Percentiles rank a stretch among this genome's conserved stretches.
Conservation (phyloP, 2,888 invertebrate species). For the Dryobotodes eremita region DNA sequence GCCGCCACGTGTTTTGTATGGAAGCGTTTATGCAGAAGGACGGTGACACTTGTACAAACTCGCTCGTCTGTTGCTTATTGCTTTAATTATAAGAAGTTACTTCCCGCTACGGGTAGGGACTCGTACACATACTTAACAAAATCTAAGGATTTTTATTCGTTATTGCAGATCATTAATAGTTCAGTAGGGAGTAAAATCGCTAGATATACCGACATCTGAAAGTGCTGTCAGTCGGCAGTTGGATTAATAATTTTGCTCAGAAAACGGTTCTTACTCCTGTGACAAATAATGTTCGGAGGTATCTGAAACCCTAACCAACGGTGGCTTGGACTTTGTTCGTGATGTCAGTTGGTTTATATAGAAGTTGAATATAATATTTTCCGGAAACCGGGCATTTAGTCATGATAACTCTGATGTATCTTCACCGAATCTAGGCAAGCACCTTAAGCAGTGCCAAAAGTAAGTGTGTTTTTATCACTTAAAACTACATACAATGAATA, state of each 20-base stretch:
- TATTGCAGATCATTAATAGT: not conserved
- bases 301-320: not conserved
- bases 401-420: constrained; percentile 14
- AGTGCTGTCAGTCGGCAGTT: not conserved
- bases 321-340: not conserved
- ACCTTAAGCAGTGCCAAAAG: constrained; percentile 37
- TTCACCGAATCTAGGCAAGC: constrained; percentile 8
- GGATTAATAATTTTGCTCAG: not conserved
- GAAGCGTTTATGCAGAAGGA: too few relatives aligned
- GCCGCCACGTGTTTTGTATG: too few relatives aligned
- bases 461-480: constrained; percentile 38
- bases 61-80: too few relatives aligned
- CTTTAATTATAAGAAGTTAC: too few relatives aligned
- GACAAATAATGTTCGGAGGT: not conserved
- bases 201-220: not conserved
- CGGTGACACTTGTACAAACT: too few relatives aligned
- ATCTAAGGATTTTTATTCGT: not conserved
- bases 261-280: not conserved
- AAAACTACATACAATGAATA: constrained; percentile 31
- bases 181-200: not conserved
- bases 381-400: not conserved
- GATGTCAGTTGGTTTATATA: not conserved
- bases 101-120: not conserved
- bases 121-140: too few relatives aligned
- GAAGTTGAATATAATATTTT: constrained; percentile 4